phyloP scores from a whole-genome alignment of 2,888 invertebrate genomes.

The Diploptera punctata region DNA sequence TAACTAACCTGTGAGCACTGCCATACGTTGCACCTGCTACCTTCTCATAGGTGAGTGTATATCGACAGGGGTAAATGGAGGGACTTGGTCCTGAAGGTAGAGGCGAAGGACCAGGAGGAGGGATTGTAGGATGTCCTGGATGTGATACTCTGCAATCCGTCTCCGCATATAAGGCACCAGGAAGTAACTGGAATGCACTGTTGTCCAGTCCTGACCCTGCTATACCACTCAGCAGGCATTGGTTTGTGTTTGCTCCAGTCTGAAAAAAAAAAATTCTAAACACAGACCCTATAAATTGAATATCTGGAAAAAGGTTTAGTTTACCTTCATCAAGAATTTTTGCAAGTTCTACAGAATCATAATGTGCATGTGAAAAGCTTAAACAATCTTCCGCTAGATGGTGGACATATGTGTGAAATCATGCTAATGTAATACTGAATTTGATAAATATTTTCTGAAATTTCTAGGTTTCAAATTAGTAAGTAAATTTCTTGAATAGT shows the following conservation, averaged over 20 bases:
- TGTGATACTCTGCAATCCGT: conserved; percentile 47
- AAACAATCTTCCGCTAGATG: too few species aligned
- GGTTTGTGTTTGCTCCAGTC: conserved; percentile 46
- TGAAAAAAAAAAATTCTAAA: too few species aligned
- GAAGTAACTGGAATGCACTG: conserved; percentile 50
- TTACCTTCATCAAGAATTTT: too few species aligned
- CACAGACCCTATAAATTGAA: too few species aligned
- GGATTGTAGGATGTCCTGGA: conserved; percentile 23
- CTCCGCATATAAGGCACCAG: conserved; percentile 52
- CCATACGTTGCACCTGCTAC: conserved; percentile 51
- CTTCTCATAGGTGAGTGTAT: conserved; percentile 52
- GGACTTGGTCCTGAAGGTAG: conserved; percentile 1
- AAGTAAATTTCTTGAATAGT: too few species aligned
- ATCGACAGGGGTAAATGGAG: conserved; percentile 49
- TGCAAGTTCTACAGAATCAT: too few species aligned
- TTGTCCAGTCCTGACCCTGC: conserved; percentile 51
- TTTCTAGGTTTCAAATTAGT: too few species aligned
- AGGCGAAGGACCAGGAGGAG: conserved; percentile 30
- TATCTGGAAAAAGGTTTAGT: too few species aligned
- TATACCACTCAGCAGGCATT: conserved; percentile 54
- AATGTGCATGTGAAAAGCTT: too few species aligned
- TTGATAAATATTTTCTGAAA: too few species aligned
- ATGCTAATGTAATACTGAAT: too few species aligned
- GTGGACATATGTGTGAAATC: too few species aligned
- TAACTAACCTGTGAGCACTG: conserved; percentile 51